Evolutionary conservation across 2,797 vertebrate species (phyloP), one percentile per base, ranked within the genome.

Genomic region (Hirundo rustica): DNA sequence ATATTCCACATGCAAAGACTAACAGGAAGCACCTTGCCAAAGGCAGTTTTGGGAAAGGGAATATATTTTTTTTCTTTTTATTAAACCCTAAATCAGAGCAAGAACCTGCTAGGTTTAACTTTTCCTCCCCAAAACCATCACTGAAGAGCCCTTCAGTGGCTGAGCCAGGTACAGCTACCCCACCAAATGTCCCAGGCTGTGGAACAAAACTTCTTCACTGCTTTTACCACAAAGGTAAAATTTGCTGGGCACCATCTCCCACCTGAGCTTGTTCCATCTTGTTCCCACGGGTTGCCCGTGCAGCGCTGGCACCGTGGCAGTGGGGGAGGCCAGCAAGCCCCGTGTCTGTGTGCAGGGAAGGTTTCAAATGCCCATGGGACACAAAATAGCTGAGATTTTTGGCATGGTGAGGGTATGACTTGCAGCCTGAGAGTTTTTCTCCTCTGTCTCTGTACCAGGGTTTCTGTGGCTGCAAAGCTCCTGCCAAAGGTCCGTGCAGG

Each of bases 281-380:
- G 21, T 23, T 48, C 50, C 60, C 29, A 5, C 2, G 2, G 21
- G 22, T 26, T 25, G 16, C 40, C n/a, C 1, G 0, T 12, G 53
- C 36, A 42, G 40, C 14, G 42, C 38, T 72, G 78, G 26, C 84
- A 27, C 30, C 1, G 0, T 15, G 42, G 55, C 23, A n/a, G 13
- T 9, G 65, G 47, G 20, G 2, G 53, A 80, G 42, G 76, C 29
- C 79, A 45, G 45, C 45, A 34, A 61, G 25, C 5, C 50, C 51
- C 16, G 1, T 3, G 2, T 30, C 48, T 50, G 15, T 10, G 38
- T 32, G 27, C 34, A 8, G 55, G 23, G 34, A 48, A 48, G 23
- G 27, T 21, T 66, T 30, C 23, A n/a, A 27, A 26, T 30, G 34
- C 53, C 38, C 40, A 3, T 4, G 4, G 21, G 13, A 38, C 72